Evolutionary conservation across 2,797 vertebrate genomes (phyloP), one percentile per base, ranked within the genome.

Genomic region (Gallinago solitaria): DNA sequence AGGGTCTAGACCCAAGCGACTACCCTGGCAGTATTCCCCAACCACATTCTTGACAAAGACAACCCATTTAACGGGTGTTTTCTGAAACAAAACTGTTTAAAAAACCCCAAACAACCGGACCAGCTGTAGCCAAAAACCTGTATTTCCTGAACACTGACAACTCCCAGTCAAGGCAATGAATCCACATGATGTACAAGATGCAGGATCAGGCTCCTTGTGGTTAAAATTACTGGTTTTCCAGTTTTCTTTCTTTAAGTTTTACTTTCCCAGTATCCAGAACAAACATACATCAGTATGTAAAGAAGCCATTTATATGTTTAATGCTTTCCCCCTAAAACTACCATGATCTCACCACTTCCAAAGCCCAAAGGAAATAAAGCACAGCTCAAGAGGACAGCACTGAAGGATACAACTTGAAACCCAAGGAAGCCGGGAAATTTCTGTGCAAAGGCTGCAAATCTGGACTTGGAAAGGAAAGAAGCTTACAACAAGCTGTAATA

Each of bases 311-410:
- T 93, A 78, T 65, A 39, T 19, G 75, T 89, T 79, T 94, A 85
- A 87, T 80, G 47, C 48, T 94, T 91, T 94, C 19, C 87, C 95
- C 85, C 61, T 79, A 70, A 94, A 97, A 95, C 76, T 96, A 92
- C 91, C 87, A 77, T 86, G 95, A 97, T 90, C 96, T 97, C 90
- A 95, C 53, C 39, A 75, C 83, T 94, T 95, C 61, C 79, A 93
- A 95, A 90, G 57, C 74, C 93, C 94, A 37, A 50, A 90, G 95
- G 95, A 96, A 97, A 97, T 89, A 94, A 97, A 97, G 83, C 93
- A 82, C 20, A 39, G 83, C 85, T 89, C 83, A 37, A 90, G 90
- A 96, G 61, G 48, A 63, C 2, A 1, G 83, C 0, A 4, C 84
- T 94, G 90, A 92, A 92, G 69, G 91, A 97, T 94, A 96, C 90